Base-by-base conservation (phyloP, 2,113 vertebrate genomes). In the Aspidoscelis tigris region DNA sequence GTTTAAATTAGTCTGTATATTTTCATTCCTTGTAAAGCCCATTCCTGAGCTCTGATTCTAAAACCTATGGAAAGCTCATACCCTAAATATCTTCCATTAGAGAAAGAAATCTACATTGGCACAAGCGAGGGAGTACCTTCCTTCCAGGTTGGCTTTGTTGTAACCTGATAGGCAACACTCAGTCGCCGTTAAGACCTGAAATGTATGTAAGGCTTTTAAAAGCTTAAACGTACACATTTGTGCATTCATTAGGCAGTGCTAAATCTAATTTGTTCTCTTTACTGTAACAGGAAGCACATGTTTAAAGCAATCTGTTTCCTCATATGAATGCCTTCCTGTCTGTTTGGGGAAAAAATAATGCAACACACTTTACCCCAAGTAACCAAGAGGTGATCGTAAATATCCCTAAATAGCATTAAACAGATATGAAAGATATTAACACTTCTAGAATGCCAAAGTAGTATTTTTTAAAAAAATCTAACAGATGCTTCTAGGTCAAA, bases 381-480 rank as follows among this genome's bases (percentile, higher is more conserved):
- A 95, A 95, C 95, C 95, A 93, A 96, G 94, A 96, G 94, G 95
- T 95, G 95, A 94, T 94, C 95, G 94, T 96, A 96, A 96, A 96
- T 96, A 96, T 96, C 95, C 95, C 95, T 93, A 96, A 96, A 96
- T 96, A 96, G 95, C 95, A 95, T 92, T 91, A 94, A 95, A 94
- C 95, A 94, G 94, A 95, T 96, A 94, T 91, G 94, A 95, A 93
- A 95, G 95, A 94, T 94, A 94, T 95, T 96, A 95, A 95, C 95
- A 94, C 96, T 94, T 95, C 90, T 95, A 90, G 92, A 94, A 95
- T 95, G 95, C 95, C 95, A 96, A 92, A 92, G 94, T 90, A 93
- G 94, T 93, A 90, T 93, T 87, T 61, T 73, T 92, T 93, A 93
- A 87, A 93, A 93, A 90, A 93, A 84, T 74, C 89, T 91, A 95